phyloP scores from a whole-genome alignment of 2,113 vertebrate species.

The human region DNA sequence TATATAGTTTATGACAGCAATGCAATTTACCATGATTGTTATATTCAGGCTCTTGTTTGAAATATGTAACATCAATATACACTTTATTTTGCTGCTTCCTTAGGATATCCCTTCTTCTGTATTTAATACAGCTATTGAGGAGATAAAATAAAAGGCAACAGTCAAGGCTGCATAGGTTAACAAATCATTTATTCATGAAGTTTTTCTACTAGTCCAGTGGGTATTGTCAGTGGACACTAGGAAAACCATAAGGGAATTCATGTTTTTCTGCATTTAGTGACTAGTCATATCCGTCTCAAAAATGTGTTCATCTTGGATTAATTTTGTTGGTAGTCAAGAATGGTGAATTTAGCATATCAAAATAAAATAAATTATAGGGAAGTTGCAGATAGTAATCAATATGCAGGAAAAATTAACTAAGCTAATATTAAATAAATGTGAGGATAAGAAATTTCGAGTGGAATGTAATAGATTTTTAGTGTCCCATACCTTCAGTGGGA shows the following conservation, averaged over 20 bases:
- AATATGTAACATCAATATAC: neutral
- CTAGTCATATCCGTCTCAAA: neutral
- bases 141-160: neutral
- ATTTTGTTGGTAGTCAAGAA: neutral
- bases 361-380: constrained; percentile 11
- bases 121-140: neutral
- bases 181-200: neutral
- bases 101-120: neutral
- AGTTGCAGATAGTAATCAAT: neutral
- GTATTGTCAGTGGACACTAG: neutral
- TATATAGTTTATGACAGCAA: neutral
- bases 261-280: neutral
- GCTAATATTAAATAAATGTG: constrained; percentile 39
- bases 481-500: neutral
- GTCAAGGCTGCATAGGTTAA: neutral
- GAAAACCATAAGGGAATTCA: neutral
- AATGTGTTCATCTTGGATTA: neutral
- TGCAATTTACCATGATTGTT: neutral
- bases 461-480: neutral
- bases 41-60: neutral
- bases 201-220: neutral
- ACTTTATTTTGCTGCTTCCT: neutral
- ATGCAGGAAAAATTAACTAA: neutral
- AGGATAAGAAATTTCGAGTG: neutral
- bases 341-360: constrained; percentile 20